phyloP scores from a whole-genome alignment of 2,113 vertebrate species.

The Pomatostomus ruficeps region DNA sequence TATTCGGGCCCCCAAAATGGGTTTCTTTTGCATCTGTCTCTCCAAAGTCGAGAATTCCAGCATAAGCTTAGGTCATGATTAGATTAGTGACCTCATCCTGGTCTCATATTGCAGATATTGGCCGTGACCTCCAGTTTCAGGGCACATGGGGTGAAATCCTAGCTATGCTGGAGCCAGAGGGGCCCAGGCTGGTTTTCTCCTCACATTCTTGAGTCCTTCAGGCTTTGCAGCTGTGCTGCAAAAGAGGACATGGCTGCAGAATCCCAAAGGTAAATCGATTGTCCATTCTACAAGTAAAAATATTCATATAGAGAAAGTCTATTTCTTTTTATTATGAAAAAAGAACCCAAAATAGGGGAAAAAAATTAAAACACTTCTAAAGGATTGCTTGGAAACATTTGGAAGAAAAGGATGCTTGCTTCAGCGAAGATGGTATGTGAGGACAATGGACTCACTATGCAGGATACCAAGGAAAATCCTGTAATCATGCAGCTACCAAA shows the following conservation, averaged over 20 bases:
- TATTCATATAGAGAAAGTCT: background rate
- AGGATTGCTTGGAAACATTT: background rate
- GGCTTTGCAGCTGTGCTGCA: slow-evolving; percentile 19
- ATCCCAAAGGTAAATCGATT: background rate
- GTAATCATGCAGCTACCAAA: background rate
- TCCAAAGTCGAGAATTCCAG: slow-evolving; percentile 40
- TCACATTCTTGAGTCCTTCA: background rate
- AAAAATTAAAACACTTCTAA: background rate
- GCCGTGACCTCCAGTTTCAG: slow-evolving; percentile 49
- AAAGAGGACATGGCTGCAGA: background rate
- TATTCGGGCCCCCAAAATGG: background rate
- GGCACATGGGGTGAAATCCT: slow-evolving; percentile 52
- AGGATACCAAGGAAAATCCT: background rate
- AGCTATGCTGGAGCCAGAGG: slow-evolving; percentile 30
- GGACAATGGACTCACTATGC: background rate
- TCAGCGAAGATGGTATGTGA: accelerated
- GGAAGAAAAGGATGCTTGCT: background rate
- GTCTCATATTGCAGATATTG: slow-evolving; percentile 49
- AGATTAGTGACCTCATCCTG: slow-evolving; percentile 48
- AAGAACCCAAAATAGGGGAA: accelerated
- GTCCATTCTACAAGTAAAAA: background rate
- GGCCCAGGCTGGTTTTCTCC: slow-evolving; percentile 17
- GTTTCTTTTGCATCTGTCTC: slow-evolving; percentile 24
- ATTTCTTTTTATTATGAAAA: background rate
- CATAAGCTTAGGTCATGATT: slow-evolving; percentile 44